Evolutionary conservation across 2,113 vertebrate species (phyloP).

Genomic region (Cyprinodon variegatus): DNA sequence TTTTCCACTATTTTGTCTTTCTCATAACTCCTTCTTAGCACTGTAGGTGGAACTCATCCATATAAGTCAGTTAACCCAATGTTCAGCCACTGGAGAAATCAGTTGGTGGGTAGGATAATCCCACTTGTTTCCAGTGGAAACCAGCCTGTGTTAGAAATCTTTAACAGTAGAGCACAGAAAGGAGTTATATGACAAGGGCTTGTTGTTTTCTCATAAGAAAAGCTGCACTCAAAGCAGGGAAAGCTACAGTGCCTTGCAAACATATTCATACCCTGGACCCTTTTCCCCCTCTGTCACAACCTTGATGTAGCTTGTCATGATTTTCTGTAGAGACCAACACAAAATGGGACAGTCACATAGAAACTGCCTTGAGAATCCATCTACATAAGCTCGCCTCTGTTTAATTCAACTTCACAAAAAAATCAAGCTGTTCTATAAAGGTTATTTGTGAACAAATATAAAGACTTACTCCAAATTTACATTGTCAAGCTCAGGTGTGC

Average conservation of each 20-base stretch:
- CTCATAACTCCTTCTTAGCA: constrained; percentile 41
- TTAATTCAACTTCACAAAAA: too few species aligned
- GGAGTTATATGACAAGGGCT: constrained; percentile 18
- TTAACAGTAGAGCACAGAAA: constrained; percentile 23
- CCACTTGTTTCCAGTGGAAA: constrained; percentile 57
- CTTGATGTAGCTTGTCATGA: too few species aligned
- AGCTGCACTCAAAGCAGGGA: background rate
- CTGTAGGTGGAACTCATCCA: constrained; percentile 54
- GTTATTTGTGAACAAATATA: too few species aligned
- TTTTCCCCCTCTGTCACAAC: too few species aligned
- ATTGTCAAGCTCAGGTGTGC: too few species aligned
- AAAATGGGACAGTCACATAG: too few species aligned
- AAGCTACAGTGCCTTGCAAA: background rate
- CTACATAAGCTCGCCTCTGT: too few species aligned
- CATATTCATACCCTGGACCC: background rate
- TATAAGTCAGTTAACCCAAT: constrained; percentile 65
- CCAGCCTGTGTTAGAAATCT: constrained; percentile 45
- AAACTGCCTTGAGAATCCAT: too few species aligned
- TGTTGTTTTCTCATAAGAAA: constrained; percentile 4
- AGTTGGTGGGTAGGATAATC: constrained; percentile 46
- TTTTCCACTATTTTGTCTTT: background rate
- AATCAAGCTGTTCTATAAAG: too few species aligned
- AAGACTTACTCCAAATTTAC: too few species aligned
- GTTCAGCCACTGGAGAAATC: constrained; percentile 41
- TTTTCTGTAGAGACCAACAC: too few species aligned